Evolutionary conservation across 2,797 vertebrate species (phyloP).

Genomic region (Petrocephalus schoutedeni): DNA sequence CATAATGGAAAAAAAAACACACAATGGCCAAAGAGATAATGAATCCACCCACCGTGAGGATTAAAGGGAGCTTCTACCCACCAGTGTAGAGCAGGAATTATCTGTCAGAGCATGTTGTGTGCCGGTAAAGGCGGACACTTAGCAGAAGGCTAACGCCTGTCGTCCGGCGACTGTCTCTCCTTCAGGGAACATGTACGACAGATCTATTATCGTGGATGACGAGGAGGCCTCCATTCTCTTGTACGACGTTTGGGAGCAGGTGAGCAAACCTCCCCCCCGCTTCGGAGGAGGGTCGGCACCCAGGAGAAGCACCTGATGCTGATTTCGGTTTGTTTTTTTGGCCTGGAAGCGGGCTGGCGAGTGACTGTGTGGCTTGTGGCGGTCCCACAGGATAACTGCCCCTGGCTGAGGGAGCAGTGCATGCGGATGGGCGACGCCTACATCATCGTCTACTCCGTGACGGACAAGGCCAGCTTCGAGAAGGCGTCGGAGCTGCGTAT

Average conservation of each 20-base stretch:
- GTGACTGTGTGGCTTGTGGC: constrained; percentile 1
- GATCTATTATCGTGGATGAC: constrained; percentile 83
- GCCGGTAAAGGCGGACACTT: not conserved
- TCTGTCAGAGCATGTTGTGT: not conserved
- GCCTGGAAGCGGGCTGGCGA: not conserved
- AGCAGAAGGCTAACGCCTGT: not conserved
- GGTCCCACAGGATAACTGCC: constrained; percentile 75
- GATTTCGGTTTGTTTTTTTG: not conserved
- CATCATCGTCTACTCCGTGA: constrained; percentile 96
- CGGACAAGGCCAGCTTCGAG: constrained; percentile 95
- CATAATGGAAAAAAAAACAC: constrained; percentile 12
- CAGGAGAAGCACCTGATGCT: not conserved
- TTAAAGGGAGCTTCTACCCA: not conserved
- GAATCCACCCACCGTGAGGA: not conserved
- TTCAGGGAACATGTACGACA: constrained; percentile 90
- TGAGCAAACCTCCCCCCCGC: constrained; percentile 45
- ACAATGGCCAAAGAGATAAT: constrained; percentile 6
- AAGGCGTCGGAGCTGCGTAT: constrained; percentile 95
- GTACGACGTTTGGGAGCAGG: constrained; percentile 97
- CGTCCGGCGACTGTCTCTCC: not conserved
- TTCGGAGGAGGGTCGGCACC: not conserved
- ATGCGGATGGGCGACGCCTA: constrained; percentile 98
- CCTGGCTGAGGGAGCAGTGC: constrained; percentile 91
- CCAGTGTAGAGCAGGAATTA: not conserved
- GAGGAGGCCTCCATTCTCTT: constrained; percentile 88